Evolutionary conservation across 1,140 invertebrate species (phyloP), one percentile per base, ranked within the genome.

Genomic region (Phocides pigmalion): DNA sequence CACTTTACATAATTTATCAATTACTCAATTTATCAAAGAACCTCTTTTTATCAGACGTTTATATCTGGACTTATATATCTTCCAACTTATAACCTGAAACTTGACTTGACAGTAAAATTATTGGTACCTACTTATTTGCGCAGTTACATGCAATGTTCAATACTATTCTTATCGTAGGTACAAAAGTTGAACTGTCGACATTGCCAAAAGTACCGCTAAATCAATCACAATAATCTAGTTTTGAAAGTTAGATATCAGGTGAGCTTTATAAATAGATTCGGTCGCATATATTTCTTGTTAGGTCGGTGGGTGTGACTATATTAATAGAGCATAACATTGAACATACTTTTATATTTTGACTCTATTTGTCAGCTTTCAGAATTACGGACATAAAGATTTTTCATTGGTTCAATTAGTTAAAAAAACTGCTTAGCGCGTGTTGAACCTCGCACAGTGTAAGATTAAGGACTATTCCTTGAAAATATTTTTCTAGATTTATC

Each of bases 151-250:
- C 15, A 46, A 58, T 32, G 46, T 58, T 58, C 9, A 42, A 58
- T 58, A 44, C 54, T n/a, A 22, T 46, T 46, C 22, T 44, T 58
- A 58, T 44, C 37, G 22, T n/a, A 58, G 8, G 41, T 58, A 32
- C 41, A 42, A 46, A 17, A 58, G 20, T 41, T 51, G 39, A 44
- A 46, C 15, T 58, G 39, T 44, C 54, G 54, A 58, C 50, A 53
- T 53, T 53, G 50, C 50, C 50, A 53, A 53, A 53, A 53, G 39
- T 53, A 53, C 50, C 50, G 50, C 17, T 53, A 53, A 53, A 53
- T 53, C 50, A 53, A 53, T 58, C 39, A 46, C 53, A 28, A 17
- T 39, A 28, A 42, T 56, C 37, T n/a, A 32, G 54, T 58, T 58
- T 58, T 44, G 54, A 44, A 44, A 58, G 8, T 12, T 46, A 19